Evolutionary conservation across 1,140 invertebrate genomes (phyloP).

Genomic region (Brachionus sp.): DNA sequence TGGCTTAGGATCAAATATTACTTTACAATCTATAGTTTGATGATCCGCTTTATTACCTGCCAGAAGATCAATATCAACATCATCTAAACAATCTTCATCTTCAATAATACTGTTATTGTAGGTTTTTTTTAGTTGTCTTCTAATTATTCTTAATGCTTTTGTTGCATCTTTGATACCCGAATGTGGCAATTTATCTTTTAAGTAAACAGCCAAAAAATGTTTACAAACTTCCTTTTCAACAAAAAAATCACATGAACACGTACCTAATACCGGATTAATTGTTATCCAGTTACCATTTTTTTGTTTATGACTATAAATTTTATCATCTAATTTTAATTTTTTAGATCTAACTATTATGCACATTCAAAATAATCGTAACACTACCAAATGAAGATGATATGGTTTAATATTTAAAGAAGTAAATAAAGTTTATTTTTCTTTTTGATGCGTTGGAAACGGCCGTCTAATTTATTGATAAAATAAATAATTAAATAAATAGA

Average conservation of each 20-base stretch:
- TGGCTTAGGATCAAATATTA: neutral
- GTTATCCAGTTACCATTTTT: no score
- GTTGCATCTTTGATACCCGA: neutral
- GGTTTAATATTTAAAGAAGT: no score
- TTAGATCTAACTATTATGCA: neutral
- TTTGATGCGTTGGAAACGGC: no score
- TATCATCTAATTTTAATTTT: neutral
- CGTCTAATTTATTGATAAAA: no score
- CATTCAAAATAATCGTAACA: no score
- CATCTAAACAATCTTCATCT: neutral
- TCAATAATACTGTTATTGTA: neutral
- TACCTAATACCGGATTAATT: neutral
- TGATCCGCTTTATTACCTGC: neutral
- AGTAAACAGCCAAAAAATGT: neutral
- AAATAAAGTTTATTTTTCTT: no score
- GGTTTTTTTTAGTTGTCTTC: neutral
- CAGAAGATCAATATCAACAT: neutral
- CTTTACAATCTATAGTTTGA: neutral
- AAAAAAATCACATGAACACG: neutral
- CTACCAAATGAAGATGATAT: no score
- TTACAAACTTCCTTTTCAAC: neutral
- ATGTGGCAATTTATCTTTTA: neutral
- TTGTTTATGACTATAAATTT: neutral
- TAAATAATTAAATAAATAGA: no score
- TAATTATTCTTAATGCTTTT: neutral